Evolutionary conservation across 2,888 invertebrate genomes (phyloP).

Genomic region (Drosophila antonietae): DNA sequence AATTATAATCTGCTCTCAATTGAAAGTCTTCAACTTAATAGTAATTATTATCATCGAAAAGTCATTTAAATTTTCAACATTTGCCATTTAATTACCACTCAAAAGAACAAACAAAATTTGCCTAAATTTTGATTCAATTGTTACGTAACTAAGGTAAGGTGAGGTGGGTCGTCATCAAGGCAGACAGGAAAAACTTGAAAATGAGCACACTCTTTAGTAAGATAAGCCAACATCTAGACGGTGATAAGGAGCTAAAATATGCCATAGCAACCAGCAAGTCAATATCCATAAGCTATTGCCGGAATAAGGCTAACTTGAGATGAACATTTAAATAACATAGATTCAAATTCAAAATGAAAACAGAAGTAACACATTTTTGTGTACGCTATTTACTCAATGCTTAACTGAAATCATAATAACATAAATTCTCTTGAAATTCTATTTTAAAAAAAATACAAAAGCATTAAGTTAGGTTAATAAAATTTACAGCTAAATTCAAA

Average conservation of each 20-base stretch:
- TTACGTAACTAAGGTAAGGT: background rate
- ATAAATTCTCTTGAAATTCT: no score
- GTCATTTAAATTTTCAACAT: background rate
- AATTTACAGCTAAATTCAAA: background rate
- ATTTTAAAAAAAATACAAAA: no score
- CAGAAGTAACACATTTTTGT: no score
- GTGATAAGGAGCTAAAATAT: background rate
- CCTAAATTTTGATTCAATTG: background rate
- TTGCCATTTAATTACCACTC: background rate
- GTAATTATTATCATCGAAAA: no score
- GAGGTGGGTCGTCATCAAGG: background rate
- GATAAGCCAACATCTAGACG: background rate
- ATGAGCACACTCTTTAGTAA: background rate
- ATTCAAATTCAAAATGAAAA: no score
- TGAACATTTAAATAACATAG: no score
- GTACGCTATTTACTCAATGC: no score
- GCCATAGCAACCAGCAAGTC: constrained; percentile 1
- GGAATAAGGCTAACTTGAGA: no score
- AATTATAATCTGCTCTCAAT: no score
- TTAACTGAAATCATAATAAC: no score
- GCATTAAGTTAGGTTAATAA: background rate
- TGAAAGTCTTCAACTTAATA: no score
- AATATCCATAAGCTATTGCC: no score
- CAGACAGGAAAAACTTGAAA: background rate
- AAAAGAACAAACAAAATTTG: background rate